Evolutionary conservation across 2,888 invertebrate genomes (phyloP).

Genomic region (Bhutanitis thaidina): DNA sequence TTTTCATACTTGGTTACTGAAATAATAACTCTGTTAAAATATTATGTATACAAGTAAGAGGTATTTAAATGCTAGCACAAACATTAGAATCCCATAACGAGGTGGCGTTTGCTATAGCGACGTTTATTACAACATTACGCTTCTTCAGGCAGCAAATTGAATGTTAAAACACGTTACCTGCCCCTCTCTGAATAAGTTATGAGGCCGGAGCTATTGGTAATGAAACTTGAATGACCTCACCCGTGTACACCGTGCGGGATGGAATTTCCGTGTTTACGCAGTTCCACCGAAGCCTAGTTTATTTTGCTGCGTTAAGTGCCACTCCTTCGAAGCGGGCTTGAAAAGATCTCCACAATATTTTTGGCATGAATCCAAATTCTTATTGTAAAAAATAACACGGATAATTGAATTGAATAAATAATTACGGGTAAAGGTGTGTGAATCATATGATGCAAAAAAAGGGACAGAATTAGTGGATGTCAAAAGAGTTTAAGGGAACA

Average conservation of each 20-base stretch:
- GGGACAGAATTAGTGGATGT: too few species aligned
- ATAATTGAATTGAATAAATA: too few species aligned
- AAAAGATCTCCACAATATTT: conserved; percentile 31
- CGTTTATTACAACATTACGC: conserved; percentile 52
- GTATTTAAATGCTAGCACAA: conserved; percentile 13
- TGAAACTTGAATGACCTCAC: conserved; percentile 73
- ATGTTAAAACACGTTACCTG: conserved; percentile 73
- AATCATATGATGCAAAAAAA: too few species aligned
- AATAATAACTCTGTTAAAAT: too few species aligned
- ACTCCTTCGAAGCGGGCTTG: conserved; percentile 37
- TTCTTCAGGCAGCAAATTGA: conserved; percentile 68
- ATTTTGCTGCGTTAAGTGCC: conserved; percentile 49
- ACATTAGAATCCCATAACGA: conserved; percentile 22
- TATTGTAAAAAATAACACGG: not conserved
- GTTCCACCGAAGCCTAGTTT: conserved; percentile 35
- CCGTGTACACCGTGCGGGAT: conserved; percentile 53
- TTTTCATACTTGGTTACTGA: too few species aligned
- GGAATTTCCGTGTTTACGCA: conserved; percentile 62
- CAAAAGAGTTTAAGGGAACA: too few species aligned
- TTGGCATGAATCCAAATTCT: not conserved
- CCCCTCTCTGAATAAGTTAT: conserved; percentile 75
- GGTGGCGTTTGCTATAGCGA: conserved; percentile 35
- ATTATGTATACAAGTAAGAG: too few species aligned
- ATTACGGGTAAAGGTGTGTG: too few species aligned
- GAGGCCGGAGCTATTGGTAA: conserved; percentile 69